Percentiles rank a stretch among this genome's conserved stretches.
These are phyloP conservation scores for Thunnus maccoyii DNA, from an alignment of 2,113 vertebrate species.

Conservation along the genomic window DNA sequence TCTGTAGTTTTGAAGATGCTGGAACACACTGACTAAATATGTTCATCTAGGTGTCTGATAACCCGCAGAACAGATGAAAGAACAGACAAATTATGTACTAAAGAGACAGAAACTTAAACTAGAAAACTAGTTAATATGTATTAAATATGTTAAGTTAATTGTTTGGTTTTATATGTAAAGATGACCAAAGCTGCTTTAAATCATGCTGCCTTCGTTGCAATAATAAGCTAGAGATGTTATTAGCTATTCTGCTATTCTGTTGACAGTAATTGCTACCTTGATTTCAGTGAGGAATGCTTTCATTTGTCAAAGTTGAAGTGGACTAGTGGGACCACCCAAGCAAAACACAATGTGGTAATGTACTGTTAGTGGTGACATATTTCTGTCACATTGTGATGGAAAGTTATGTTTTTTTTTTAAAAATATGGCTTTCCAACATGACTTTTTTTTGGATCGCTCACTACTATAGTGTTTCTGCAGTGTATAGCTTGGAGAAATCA, in stretches of 20 bases:
- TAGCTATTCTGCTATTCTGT: not conserved
- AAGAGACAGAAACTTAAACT: not conserved
- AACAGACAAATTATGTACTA: not conserved
- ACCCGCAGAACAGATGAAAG: not conserved
- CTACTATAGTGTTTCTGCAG: no score
- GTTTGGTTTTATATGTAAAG: not conserved
- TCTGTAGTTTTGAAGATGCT: not conserved
- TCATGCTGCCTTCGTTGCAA: not conserved
- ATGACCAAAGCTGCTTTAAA: not conserved
- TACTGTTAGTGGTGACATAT: not conserved
- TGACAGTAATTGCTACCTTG: conserved; percentile 53
- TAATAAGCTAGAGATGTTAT: not conserved
- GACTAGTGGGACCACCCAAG: conserved; percentile 12
- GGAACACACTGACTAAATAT: not conserved
- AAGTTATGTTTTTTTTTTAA: no score
- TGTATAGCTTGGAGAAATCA: no score
- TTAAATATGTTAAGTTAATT: not conserved
- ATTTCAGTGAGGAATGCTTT: conserved; percentile 30
- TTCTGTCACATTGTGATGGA: not conserved
- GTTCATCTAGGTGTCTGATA: not conserved
- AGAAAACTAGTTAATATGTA: not conserved
- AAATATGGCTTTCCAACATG: no score
- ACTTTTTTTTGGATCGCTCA: no score
- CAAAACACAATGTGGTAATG: not conserved
- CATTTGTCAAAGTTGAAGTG: conserved; percentile 24